A percentile compares a stretch with the other conserved stretches of the same genome.
Evolutionary conservation across 1,140 invertebrate genomes (phyloP).

Genomic region (Cyphomyrmex costatus): DNA sequence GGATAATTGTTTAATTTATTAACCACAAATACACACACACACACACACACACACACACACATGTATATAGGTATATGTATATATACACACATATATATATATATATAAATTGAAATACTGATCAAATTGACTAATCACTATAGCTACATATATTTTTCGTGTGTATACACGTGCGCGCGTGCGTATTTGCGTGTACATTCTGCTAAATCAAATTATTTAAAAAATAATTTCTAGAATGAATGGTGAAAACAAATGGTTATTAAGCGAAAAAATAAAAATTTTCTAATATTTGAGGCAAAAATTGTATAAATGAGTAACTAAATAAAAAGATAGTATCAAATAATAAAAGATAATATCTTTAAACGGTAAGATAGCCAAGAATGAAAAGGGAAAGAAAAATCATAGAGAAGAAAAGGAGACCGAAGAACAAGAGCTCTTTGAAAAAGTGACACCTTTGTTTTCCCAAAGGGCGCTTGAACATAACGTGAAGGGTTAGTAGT

Average conservation of each 20-base stretch:
- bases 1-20: not conserved
- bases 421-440: conserved; percentile 74
- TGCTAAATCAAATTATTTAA: not conserved
- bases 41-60: too few relatives aligned
- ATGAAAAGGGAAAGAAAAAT: conserved; percentile 48
- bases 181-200: too few relatives aligned
- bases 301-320: conserved; percentile 46
- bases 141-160: too few relatives aligned
- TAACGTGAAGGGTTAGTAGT: conserved; percentile 68
- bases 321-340: conserved; percentile 52
- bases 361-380: conserved; percentile 69
- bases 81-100: too few relatives aligned
- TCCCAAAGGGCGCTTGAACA: conserved; percentile 78
- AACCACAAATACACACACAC: not conserved
- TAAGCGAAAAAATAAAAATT: conserved; percentile 46
- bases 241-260: conserved; percentile 7
- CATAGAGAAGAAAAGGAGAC: conserved; percentile 51
- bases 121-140: too few relatives aligned
- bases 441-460: conserved; percentile 82
- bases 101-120: too few relatives aligned
- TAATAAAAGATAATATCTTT: too few relatives aligned
- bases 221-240: conserved; percentile 49
- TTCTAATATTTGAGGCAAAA: conserved; percentile 68
- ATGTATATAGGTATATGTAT: too few relatives aligned
- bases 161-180: too few relatives aligned